Base-by-base conservation (phyloP, 2,113 vertebrate genomes). In the Pithys albifrons region DNA sequence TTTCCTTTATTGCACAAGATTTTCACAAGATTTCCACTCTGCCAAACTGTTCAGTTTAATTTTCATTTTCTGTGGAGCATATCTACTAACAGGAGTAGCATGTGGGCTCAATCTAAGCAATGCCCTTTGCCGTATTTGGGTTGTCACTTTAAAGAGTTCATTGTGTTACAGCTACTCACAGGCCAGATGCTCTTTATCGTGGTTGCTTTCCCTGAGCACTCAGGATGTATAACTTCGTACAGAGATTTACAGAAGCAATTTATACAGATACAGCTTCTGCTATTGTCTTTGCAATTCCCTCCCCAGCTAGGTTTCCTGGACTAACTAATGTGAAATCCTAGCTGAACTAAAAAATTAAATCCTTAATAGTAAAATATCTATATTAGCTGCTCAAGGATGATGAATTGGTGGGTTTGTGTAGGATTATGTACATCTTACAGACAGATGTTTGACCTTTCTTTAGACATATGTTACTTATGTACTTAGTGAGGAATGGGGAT, bases 371-470 rank as follows among this genome's bases (percentile, higher is more conserved):
- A 67, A 95, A 91, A 76, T 85, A 85, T 49, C 84, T 83, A 2
- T 85, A 92, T 82, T 89, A 73, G 85, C 73, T 95, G n/a, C 33
- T 33, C 16, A 31, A 84, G 24, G 46, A 76, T 91, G 90, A 94
- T 88, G 59, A 79, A 85, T 76, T 43, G 25, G 41, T 79, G 75
- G 67, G 7, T 96, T 80, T 88, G 55, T 57, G 15, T 64, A 67
- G 39, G 82, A 90, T 86, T 88, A 83, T 71, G 67, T 77, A 74
- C 75, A 70, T 90, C 89, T 87, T 87, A 67, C 43, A 29, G 62
- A 72, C 90, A 96, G 88, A 88, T 94, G 82, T 91, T 93, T 93
- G 78, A 90, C 67, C 75, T 91, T 77, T 55, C 67, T 94, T 88
- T 85, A 83, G 72, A 54, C 85, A 76, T 57, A 22, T 73, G 59